phyloP scores from a whole-genome alignment of 2,797 vertebrate genomes.

The Crocidura indochinensis region DNA sequence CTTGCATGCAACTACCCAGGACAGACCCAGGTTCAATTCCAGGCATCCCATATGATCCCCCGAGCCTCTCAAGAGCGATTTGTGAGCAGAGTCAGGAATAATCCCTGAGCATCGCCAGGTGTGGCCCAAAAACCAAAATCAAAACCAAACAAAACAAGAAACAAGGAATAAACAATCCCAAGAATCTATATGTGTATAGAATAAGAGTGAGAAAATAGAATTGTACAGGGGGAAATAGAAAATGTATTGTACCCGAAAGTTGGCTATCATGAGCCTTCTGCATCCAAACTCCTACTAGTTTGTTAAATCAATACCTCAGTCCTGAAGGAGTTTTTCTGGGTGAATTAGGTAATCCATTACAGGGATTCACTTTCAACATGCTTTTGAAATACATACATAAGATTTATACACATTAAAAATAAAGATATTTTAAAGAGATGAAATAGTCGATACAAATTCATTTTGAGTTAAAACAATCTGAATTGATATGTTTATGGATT shows the following conservation, averaged over 20 bases:
- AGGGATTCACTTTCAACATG: background rate
- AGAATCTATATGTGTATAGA: no score
- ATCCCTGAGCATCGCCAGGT: no score
- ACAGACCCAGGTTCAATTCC: no score
- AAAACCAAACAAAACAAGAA: no score
- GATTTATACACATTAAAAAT: background rate
- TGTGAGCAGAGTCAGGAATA: no score
- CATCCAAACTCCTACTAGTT: background rate
- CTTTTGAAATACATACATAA: background rate
- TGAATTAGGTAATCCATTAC: background rate
- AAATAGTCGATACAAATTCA: conserved; percentile 7
- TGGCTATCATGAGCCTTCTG: background rate
- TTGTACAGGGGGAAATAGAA: background rate
- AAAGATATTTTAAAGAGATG: background rate
- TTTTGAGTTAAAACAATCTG: conserved; percentile 24
- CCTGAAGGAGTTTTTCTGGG: background rate
- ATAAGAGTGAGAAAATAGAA: background rate
- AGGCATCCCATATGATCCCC: no score
- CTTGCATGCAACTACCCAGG: no score
- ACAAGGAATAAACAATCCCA: no score
- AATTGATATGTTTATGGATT: background rate
- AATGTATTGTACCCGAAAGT: background rate
- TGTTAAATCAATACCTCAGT: background rate
- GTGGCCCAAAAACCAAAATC: no score
- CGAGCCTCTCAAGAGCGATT: no score